Evolutionary conservation across 2,113 vertebrate genomes (phyloP).

Genomic region (Python bivittatus): DNA sequence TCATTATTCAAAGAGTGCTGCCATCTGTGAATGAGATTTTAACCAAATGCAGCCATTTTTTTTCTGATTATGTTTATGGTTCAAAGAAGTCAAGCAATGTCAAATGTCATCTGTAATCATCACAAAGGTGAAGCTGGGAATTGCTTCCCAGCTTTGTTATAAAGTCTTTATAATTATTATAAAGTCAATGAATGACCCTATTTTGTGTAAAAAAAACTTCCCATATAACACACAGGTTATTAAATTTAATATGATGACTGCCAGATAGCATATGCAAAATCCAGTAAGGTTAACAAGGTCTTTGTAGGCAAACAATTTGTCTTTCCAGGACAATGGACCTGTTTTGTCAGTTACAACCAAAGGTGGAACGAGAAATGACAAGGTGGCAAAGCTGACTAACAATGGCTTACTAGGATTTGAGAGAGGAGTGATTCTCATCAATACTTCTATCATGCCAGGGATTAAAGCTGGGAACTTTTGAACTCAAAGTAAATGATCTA

Average conservation of each 20-base stretch:
- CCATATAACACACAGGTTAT: neutral
- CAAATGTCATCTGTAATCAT: neutral
- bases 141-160: too few species aligned
- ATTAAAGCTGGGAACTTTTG: neutral
- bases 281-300: slow-evolving; percentile 9
- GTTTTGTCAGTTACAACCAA: neutral
- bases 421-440: neutral
- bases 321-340: neutral
- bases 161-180: too few species aligned
- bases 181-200: neutral
- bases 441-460: neutral
- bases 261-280: neutral
- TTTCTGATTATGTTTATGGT: slow-evolving; percentile 1
- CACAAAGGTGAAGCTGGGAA: neutral
- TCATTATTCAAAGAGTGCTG: neutral
- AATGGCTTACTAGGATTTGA: neutral
- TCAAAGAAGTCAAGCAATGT: slow-evolving; percentile 6
- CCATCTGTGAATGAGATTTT: neutral
- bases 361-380: neutral
- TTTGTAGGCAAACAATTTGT: neutral
- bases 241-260: neutral
- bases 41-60: neutral
- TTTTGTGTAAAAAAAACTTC: slow-evolving; percentile 1
- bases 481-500: neutral
- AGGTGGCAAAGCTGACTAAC: neutral